phyloP scores from a whole-genome alignment of 2,888 invertebrate species.

The Crioceris asparagi region DNA sequence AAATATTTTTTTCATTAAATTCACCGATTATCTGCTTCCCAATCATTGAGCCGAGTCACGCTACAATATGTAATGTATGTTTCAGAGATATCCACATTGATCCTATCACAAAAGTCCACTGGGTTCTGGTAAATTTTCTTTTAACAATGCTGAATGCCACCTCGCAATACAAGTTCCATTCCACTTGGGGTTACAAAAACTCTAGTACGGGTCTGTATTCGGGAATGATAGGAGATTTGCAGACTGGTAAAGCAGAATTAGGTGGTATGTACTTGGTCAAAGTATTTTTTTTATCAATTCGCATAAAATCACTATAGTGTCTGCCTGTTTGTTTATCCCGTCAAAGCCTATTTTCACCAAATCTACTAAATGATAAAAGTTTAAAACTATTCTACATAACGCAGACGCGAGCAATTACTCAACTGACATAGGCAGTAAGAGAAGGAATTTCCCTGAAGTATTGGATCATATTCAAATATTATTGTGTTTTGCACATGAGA shows the following conservation, averaged over 20 bases:
- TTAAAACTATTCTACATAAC: too few relatives aligned
- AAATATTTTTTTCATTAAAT: neutral
- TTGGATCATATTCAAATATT: too few relatives aligned
- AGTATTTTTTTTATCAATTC: too few relatives aligned
- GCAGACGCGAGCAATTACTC: too few relatives aligned
- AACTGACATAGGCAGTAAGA: too few relatives aligned
- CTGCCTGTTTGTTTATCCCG: too few relatives aligned
- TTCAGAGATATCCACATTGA: conserved; percentile 27
- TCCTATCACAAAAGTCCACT: conserved; percentile 47
- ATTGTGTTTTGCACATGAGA: too few relatives aligned
- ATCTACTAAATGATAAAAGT: too few relatives aligned
- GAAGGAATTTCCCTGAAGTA: too few relatives aligned
- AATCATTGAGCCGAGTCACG: neutral
- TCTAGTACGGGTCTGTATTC: conserved; percentile 42
- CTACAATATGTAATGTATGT: conserved; percentile 7
- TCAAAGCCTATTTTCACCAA: too few relatives aligned
- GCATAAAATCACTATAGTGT: too few relatives aligned
- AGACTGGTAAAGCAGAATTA: conserved; percentile 44
- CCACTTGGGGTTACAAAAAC: conserved; percentile 46
- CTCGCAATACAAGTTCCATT: conserved; percentile 38
- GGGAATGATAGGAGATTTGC: conserved; percentile 49
- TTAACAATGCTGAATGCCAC: conserved; percentile 45
- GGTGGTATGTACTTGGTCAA: conserved; percentile 47
- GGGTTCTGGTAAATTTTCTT: conserved; percentile 44
- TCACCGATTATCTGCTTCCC: neutral